These are phyloP conservation scores for Pseudochirops corinnae DNA, from an alignment of 2,797 vertebrate genomes.

Conservation along the genomic window DNA sequence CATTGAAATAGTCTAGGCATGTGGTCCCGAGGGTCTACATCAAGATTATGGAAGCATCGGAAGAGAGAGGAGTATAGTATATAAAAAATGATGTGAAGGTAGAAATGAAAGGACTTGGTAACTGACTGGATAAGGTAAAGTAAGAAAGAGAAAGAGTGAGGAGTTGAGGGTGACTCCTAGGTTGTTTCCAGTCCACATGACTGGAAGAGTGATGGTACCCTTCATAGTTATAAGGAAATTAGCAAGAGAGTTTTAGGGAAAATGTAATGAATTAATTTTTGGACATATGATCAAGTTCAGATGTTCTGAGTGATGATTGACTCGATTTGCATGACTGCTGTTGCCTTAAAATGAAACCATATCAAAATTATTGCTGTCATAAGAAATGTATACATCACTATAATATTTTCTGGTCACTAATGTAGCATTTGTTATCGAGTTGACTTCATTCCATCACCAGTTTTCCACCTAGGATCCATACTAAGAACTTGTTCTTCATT, in stretches of 20 bases:
- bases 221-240: neutral
- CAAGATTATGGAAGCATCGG: neutral
- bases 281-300: neutral
- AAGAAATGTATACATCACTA: neutral
- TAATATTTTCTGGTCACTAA: neutral
- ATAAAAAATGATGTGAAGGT: neutral
- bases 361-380: neutral
- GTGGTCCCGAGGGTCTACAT: neutral
- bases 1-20: neutral
- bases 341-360: neutral
- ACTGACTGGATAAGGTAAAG: neutral
- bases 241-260: neutral
- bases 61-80: neutral
- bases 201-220: neutral
- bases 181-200: neutral
- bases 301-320: neutral
- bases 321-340: neutral
- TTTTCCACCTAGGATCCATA: neutral
- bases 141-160: neutral
- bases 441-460: neutral
- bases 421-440: neutral
- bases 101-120: neutral
- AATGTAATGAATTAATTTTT: neutral
- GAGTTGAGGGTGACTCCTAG: neutral
- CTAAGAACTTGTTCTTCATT: neutral